Conservation (phyloP, 35 echinoderm and acorn worm species). For the Apostichopus parvimensis region DNA sequence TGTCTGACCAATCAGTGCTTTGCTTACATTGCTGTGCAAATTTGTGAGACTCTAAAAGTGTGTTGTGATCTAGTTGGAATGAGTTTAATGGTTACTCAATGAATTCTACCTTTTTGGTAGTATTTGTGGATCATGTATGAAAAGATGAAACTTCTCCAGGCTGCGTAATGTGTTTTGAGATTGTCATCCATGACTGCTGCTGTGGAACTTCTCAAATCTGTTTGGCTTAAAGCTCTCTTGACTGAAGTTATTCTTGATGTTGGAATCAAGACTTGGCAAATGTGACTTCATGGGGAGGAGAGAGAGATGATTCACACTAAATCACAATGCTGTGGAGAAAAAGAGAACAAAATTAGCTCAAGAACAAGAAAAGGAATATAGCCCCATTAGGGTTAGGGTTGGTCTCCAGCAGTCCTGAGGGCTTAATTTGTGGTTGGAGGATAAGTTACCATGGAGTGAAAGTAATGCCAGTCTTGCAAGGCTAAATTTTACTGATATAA, state of each 20-base stretch:
- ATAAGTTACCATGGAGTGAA: neutral
- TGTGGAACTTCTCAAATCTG: neutral
- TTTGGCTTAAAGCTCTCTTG: neutral
- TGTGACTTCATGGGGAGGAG: neutral
- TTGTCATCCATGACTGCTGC: neutral
- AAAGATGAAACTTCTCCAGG: neutral
- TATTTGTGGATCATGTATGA: too few species aligned
- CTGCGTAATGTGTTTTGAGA: neutral
- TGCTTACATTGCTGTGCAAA: neutral
- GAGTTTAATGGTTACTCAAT: too few species aligned
- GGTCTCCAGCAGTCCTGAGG: neutral
- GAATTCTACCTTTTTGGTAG: too few species aligned
- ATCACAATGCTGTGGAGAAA: neutral
- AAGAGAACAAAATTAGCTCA: neutral
- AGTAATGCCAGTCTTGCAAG: neutral
- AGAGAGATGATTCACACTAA: slow-evolving; percentile 17
- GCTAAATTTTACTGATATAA: neutral
- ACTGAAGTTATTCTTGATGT: neutral
- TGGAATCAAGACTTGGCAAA: neutral
- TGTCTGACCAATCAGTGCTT: neutral
- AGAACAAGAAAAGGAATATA: neutral
- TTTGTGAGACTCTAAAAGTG: neutral
- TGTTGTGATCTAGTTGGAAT: too few species aligned
- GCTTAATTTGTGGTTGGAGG: slow-evolving; percentile 23
- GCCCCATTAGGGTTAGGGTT: neutral